These are phyloP conservation scores for Epicauta chinensis DNA, from an alignment of 1,140 invertebrate species.

Conservation along the genomic window DNA sequence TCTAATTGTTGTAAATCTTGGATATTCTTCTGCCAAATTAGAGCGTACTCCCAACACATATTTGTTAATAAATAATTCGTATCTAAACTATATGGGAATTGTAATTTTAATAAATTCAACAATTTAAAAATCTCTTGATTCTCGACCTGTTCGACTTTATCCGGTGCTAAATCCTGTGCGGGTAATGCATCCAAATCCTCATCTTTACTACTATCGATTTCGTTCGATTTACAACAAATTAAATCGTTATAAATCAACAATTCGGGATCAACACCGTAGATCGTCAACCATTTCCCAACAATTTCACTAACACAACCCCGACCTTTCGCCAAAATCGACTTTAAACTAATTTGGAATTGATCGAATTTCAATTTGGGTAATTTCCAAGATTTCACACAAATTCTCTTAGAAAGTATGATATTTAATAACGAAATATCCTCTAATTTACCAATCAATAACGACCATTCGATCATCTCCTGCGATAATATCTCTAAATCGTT, in stretches of 20 bases:
- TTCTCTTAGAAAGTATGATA: constrained; percentile 56
- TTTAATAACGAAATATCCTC: constrained; percentile 80
- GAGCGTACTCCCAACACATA: constrained; percentile 84
- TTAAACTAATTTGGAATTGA: constrained; percentile 62
- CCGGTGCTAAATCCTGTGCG: constrained; percentile 6
- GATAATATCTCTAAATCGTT: constrained; percentile 73
- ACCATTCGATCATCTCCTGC: constrained; percentile 79
- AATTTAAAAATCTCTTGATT: constrained; percentile 50
- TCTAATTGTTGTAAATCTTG: constrained; percentile 58
- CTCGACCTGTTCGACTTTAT: constrained; percentile 32
- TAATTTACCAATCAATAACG: constrained; percentile 75
- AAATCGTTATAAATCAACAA: constrained; percentile 34
- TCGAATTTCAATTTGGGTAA: constrained; percentile 53
- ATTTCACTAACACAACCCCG: constrained; percentile 79
- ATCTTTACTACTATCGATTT: constrained; percentile 8
- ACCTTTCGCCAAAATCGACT: constrained; percentile 67
- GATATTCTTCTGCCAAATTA: constrained; percentile 76
- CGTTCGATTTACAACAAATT: constrained; percentile 17
- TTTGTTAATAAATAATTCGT: constrained; percentile 73
- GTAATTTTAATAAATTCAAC: constrained; percentile 55
- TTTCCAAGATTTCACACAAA: constrained; percentile 31
- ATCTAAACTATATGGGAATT: constrained; percentile 81
- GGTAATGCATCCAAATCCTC: constrained; percentile 3
- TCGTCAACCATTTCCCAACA: constrained; percentile 72
- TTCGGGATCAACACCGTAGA: constrained; percentile 60